phyloP scores from a whole-genome alignment of 30 jellyfish, hydroid and myxozoan species.

The Cassiopea xamachana region DNA sequence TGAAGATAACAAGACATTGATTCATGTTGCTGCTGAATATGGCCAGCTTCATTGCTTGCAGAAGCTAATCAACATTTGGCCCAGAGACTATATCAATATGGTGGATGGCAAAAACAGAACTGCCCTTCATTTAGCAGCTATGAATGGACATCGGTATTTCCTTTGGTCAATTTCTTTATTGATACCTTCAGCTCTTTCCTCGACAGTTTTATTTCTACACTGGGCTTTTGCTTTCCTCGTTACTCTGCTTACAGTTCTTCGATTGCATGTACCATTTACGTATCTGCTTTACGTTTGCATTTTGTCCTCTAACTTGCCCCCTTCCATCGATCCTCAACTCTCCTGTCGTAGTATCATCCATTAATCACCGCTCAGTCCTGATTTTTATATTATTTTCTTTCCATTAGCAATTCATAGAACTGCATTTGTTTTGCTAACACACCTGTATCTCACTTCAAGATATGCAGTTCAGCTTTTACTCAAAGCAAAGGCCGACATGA shows the following conservation, averaged over 20 bases:
- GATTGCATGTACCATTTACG: too few species aligned
- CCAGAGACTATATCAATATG: constrained; percentile 25
- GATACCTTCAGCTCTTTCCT: background rate
- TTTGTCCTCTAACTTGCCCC: too few species aligned
- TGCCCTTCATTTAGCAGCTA: constrained; percentile 64
- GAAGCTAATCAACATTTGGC: constrained; percentile 23
- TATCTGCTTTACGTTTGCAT: too few species aligned
- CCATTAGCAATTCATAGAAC: background rate
- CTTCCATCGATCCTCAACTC: too few species aligned
- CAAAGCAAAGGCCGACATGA: constrained; percentile 12
- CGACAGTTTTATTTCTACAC: background rate
- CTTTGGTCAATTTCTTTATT: background rate
- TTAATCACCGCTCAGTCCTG: too few species aligned
- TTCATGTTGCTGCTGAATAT: constrained; percentile 46
- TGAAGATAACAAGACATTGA: constrained; percentile 37
- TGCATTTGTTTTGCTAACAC: background rate
- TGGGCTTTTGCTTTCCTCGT: background rate
- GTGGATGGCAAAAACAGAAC: constrained; percentile 24
- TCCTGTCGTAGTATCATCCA: too few species aligned
- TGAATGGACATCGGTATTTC: constrained; percentile 30
- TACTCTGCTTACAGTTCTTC: too few species aligned
- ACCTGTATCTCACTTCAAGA: background rate
- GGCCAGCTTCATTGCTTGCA: constrained; percentile 12
- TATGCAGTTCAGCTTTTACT: background rate
- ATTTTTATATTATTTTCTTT: too few species aligned